A percentile compares a stretch with the other conserved stretches of the same genome.
phyloP scores from a whole-genome alignment of 2,113 vertebrate genomes.

The Chloebia gouldiae region DNA sequence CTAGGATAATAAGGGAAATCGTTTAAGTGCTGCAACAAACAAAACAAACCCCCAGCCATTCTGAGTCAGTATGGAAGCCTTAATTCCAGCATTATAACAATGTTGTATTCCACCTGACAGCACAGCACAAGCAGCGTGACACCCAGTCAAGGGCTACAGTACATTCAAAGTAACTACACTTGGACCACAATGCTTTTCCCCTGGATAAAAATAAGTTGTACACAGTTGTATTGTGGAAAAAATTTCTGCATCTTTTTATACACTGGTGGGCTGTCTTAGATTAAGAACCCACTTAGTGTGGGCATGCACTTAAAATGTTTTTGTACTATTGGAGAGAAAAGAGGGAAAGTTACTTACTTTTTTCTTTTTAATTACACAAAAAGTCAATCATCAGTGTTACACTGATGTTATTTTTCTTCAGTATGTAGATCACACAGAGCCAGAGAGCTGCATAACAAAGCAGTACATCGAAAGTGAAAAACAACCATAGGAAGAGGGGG shows the following conservation, averaged over 20 bases:
- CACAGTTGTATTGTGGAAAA: not conserved
- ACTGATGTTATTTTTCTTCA: not conserved
- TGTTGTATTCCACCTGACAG: conserved; percentile 18
- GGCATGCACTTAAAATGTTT: not conserved
- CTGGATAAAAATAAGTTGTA: not conserved
- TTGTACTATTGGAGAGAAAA: not conserved
- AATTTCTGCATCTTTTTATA: not conserved
- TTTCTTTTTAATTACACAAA: not conserved
- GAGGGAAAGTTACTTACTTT: not conserved
- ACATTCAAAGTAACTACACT: not conserved
- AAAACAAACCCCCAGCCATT: not conserved
- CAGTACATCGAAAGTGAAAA: not conserved
- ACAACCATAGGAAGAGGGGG: not conserved
- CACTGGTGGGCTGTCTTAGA: not conserved
- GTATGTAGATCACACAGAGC: not conserved
- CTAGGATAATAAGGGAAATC: not conserved
- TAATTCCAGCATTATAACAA: not conserved
- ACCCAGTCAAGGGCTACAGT: not conserved
- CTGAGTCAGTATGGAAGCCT: not conserved
- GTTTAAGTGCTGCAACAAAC: not conserved
- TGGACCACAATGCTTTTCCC: not conserved
- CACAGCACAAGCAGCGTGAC: not conserved
- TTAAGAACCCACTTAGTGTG: not conserved
- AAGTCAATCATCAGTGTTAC: not conserved
- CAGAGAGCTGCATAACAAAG: not conserved